phyloP scores from a whole-genome alignment of 2,113 vertebrate species.

The Oryzias celebensis region DNA sequence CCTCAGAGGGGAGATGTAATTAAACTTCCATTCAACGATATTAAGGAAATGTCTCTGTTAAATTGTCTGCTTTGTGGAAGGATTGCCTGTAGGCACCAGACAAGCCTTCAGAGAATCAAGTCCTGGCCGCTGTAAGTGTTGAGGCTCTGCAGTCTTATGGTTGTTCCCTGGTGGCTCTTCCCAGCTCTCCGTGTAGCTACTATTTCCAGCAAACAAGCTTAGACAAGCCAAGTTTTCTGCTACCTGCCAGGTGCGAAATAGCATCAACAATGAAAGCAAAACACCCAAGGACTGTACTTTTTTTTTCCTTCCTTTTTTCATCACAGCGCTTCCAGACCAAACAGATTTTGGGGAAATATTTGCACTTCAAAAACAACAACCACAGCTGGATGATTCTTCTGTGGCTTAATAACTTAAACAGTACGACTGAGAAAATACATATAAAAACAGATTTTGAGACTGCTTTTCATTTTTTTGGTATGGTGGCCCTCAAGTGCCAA shows the following conservation, averaged over 20 bases:
- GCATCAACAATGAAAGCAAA: constrained; percentile 7
- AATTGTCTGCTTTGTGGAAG: constrained; percentile 20
- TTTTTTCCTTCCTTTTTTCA: neutral
- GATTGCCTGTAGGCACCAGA: constrained; percentile 26
- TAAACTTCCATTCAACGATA: constrained; percentile 54
- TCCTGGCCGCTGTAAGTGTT: constrained; percentile 12
- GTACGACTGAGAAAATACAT: neutral
- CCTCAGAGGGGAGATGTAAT: constrained; percentile 35
- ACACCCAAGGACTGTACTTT: neutral
- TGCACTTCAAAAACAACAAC: neutral
- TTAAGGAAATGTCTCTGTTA: constrained; percentile 50
- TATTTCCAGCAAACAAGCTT: constrained; percentile 18
- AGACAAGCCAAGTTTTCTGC: constrained; percentile 9
- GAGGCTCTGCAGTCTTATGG: neutral
- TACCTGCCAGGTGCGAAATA: neutral
- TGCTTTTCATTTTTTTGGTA: no score
- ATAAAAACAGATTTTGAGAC: no score
- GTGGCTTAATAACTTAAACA: neutral
- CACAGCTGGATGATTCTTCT: neutral
- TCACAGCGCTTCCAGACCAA: neutral
- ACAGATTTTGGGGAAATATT: neutral
- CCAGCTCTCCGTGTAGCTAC: neutral
- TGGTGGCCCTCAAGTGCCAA: no score
- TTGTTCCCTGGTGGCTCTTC: constrained; percentile 19
- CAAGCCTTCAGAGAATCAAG: constrained; percentile 28